These are phyloP conservation scores for Craterocephalus amniculus DNA, from an alignment of 2,797 vertebrate genomes.

Conservation along the genomic window DNA sequence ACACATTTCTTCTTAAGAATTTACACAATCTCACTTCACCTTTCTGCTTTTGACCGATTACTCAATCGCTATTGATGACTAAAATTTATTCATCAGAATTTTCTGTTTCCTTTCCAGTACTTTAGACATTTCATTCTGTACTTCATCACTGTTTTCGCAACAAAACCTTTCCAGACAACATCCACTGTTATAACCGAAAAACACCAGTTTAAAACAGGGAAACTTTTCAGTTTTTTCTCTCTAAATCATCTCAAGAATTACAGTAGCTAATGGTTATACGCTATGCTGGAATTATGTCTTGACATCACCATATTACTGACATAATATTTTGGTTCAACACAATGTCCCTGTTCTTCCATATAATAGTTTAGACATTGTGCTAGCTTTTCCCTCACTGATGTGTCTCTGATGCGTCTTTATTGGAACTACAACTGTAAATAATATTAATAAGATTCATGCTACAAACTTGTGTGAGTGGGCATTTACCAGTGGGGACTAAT, in stretches of 20 bases:
- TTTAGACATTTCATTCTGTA: neutral
- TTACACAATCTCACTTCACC: neutral
- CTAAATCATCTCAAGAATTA: too few relatives aligned
- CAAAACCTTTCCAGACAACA: neutral
- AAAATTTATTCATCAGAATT: neutral
- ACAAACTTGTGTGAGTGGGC: constrained; percentile 9
- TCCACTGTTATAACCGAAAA: too few relatives aligned
- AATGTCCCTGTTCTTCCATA: neutral
- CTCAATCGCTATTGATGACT: neutral
- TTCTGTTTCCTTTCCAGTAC: neutral
- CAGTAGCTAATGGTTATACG: neutral
- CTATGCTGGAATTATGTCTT: neutral
- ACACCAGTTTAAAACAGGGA: too few relatives aligned
- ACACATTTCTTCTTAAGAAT: neutral
- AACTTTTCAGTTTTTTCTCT: too few relatives aligned
- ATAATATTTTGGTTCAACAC: constrained; percentile 13
- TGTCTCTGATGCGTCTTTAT: neutral
- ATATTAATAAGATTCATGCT: constrained; percentile 8
- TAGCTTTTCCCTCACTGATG: neutral
- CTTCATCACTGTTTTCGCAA: neutral
- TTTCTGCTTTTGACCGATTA: neutral
- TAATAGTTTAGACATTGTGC: neutral
- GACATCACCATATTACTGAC: neutral
- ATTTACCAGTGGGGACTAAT: constrained; percentile 45
- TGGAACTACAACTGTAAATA: neutral